Percentiles rank a stretch among this genome's conserved stretches.
phyloP scores from a whole-genome alignment of 2,888 invertebrate genomes.

The Fissipunctia ypsillon region DNA sequence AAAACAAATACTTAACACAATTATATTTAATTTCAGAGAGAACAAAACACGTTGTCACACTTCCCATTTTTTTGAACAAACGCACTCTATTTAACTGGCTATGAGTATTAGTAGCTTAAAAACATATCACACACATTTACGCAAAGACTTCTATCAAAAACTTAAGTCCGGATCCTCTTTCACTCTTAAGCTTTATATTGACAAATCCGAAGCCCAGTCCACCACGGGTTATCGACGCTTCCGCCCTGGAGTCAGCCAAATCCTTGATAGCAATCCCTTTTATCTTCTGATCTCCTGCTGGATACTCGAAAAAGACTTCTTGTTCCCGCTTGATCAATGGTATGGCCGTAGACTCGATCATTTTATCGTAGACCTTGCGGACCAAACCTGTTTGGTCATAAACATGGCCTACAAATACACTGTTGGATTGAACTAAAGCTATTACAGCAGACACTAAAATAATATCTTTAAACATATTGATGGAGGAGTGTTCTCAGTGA shows the following conservation, averaged over 20 bases:
- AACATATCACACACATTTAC: conserved; percentile 35
- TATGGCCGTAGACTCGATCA: conserved; percentile 68
- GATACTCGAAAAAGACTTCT: conserved; percentile 75
- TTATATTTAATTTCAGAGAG: conserved; percentile 16
- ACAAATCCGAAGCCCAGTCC: conserved; percentile 80
- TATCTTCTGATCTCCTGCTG: conserved; percentile 76
- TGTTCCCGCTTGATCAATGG: conserved; percentile 74
- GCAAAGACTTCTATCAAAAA: conserved; percentile 78
- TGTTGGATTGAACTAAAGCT: conserved; percentile 60
- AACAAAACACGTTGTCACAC: neutral
- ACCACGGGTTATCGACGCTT: conserved; percentile 79
- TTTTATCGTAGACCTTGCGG: conserved; percentile 74
- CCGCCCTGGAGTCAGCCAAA: conserved; percentile 74
- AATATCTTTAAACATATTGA: conserved; percentile 62
- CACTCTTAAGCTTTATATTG: conserved; percentile 81
- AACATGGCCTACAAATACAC: conserved; percentile 76
- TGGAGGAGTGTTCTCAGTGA: conserved; percentile 30
- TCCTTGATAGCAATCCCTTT: conserved; percentile 72
- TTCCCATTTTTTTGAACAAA: neutral
- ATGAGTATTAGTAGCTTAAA: conserved; percentile 28
- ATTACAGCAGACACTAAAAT: conserved; percentile 39
- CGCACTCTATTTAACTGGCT: neutral
- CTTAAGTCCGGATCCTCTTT: conserved; percentile 78
- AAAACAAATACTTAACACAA: neutral
- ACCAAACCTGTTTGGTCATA: conserved; percentile 73